Evolutionary conservation across 2,113 vertebrate species (phyloP), one percentile per base, ranked within the genome.

Genomic region (Poecile atricapillus): DNA sequence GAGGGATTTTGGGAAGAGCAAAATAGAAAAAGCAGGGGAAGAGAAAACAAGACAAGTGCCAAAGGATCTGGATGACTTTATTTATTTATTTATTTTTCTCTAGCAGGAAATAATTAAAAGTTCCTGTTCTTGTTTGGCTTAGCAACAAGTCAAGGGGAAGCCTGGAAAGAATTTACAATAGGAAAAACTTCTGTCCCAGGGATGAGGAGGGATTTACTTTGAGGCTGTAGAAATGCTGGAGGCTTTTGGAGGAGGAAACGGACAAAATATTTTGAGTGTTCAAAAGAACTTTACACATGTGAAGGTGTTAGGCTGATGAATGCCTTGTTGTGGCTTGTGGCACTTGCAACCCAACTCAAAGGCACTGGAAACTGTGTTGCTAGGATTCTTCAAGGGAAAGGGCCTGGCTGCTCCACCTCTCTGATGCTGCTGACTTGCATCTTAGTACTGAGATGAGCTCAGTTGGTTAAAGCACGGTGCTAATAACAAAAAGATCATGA

Each of bases 341-440:
- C 82, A 93, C 90, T 90, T 77, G 55, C 47, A 80, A 58, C 35
- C 25, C 46, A 75, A 19, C 67, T 91, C 43, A 35, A 95, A 87
- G 0, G 5, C 43, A 31, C 27, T 46, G 55, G 58, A 67, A 83
- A 46, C 14, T 21, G 24, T 37, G 53, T 71, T 83, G 92, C 71
- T 50, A 82, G 46, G 85, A 83, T 84, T 62, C 69, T 75, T 62
- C 47, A 52, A 55, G 69, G 77, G 78, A 91, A 83, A 35, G 69
- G 23, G 41, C 50, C 71, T 87, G 82, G 25, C 37, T 80, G 63
- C 73, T 67, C 47, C 7, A 0, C 4, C 4, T 18, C 30, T 77
- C 59, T 93, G n/a, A 65, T 28, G 10, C 52, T 70, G 68, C 82
- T 90, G 79, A 68, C 68, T 90, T 2, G 0, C 2, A 0, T 80